These are phyloP conservation scores for Troides oblongomaculatus DNA, from an alignment of 2,888 invertebrate genomes.

Conservation along the genomic window DNA sequence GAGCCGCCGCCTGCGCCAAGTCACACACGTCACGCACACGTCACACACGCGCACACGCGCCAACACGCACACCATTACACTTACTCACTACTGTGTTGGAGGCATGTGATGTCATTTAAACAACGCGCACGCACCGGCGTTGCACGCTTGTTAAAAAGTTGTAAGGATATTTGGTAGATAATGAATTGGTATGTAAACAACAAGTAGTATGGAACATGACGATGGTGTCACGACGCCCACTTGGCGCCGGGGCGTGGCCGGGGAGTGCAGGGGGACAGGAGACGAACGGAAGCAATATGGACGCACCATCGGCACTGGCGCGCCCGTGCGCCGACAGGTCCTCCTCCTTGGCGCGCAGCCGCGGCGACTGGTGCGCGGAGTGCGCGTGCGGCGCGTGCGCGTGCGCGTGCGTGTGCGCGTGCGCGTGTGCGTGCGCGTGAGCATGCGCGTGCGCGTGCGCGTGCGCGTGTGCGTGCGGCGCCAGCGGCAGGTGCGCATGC, in stretches of 20 bases:
- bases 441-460: constrained; percentile 40
- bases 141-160: too few species aligned
- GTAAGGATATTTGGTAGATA: too few species aligned
- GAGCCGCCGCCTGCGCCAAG: constrained; percentile 57
- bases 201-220: too few species aligned
- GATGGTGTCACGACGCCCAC: too few species aligned
- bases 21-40: constrained; percentile 1
- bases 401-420: constrained; percentile 39
- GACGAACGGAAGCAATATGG: too few species aligned
- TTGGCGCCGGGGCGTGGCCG: too few species aligned
- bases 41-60: constrained; percentile 1
- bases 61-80: not conserved
- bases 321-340: constrained; percentile 81
- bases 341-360: constrained; percentile 82
- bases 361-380: constrained; percentile 53
- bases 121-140: too few species aligned
- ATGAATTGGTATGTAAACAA: too few species aligned
- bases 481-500: constrained; percentile 40
- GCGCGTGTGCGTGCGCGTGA: constrained; percentile 43
- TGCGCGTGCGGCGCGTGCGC: constrained; percentile 47
- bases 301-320: constrained; percentile 80
- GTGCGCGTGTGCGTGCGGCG: constrained; percentile 47
- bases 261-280: too few species aligned
- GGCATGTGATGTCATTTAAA: too few species aligned
- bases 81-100: not conserved